Conservation (phyloP, 2,113 vertebrate genomes). For the Zosterops lateralis region DNA sequence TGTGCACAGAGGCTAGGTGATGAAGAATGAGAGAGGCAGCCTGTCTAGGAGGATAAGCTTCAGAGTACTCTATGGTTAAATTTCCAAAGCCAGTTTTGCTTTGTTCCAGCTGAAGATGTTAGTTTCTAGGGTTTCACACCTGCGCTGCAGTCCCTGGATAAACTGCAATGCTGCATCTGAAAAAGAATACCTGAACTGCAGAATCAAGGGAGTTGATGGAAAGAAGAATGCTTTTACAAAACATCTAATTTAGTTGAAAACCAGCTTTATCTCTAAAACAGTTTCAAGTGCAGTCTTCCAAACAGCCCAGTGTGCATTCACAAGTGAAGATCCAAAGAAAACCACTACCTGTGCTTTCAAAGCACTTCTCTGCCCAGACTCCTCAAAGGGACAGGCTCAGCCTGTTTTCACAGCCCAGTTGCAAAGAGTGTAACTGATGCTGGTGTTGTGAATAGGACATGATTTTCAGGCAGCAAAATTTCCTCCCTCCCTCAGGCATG, state of each 20-base stretch:
- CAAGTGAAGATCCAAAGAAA: not conserved
- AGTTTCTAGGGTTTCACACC: not conserved
- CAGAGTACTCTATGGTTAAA: not conserved
- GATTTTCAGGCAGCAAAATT: not conserved
- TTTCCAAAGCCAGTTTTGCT: not conserved
- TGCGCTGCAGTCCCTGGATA: not conserved
- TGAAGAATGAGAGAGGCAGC: not conserved
- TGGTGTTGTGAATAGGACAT: not conserved
- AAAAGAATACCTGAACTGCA: not conserved
- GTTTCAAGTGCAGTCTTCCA: not conserved
- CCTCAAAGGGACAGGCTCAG: not conserved
- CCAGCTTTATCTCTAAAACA: not conserved
- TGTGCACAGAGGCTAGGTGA: not conserved
- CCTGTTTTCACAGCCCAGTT: not conserved
- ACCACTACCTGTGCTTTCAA: not conserved
- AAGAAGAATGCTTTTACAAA: not conserved
- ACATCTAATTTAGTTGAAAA: not conserved
- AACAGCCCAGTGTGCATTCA: not conserved
- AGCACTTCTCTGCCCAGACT: not conserved
- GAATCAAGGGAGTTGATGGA: not conserved
- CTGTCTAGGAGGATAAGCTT: not conserved
- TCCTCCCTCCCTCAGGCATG: not conserved
- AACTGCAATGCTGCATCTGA: not conserved
- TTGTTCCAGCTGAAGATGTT: not conserved
- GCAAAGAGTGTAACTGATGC: rapidly evolving